A percentile compares a stretch with the other conserved stretches of the same genome.
These are phyloP conservation scores for Himalopsyche phryganea DNA, from an alignment of 1,140 invertebrate genomes.

Conservation along the genomic window DNA sequence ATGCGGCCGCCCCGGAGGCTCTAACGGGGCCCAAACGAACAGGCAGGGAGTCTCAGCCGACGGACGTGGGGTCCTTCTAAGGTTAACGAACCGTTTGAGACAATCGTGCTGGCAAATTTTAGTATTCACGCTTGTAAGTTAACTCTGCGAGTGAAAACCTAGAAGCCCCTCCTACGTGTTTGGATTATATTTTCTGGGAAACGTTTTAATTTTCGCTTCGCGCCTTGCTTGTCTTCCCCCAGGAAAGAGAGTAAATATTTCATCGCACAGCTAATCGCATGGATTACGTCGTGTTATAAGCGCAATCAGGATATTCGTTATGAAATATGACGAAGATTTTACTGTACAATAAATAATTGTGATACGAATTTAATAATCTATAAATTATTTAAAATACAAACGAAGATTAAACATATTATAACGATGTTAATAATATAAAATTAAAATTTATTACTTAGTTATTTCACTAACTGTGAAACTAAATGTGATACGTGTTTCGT, in stretches of 20 bases:
- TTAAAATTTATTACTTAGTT: too few species aligned
- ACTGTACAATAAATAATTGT: too few species aligned
- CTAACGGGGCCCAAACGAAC: background rate
- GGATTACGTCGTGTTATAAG: slow-evolving; percentile 1
- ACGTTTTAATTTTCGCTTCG: slow-evolving; percentile 6
- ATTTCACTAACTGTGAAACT: too few species aligned
- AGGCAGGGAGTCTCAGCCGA: background rate
- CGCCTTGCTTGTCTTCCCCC: background rate
- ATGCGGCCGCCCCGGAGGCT: slow-evolving; percentile 2
- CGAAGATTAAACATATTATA: too few species aligned
- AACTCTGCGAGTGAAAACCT: background rate
- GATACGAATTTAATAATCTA: too few species aligned
- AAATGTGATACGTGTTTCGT: background rate
- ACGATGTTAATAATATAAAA: too few species aligned
- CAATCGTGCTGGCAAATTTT: slow-evolving; percentile 8
- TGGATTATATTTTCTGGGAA: slow-evolving; percentile 8
- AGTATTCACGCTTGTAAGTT: slow-evolving; percentile 3
- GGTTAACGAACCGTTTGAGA: slow-evolving; percentile 21
- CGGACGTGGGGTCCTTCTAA: background rate
- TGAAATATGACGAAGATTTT: too few species aligned
- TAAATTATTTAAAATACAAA: too few species aligned
- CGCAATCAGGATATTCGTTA: background rate
- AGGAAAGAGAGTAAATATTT: slow-evolving; percentile 1
- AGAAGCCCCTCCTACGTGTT: slow-evolving; percentile 8
- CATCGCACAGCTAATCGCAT: background rate